A percentile compares a stretch with the other conserved stretches of the same genome.
Conservation (phyloP, 2,888 invertebrate genomes). For the Dryomyza anilis region DNA sequence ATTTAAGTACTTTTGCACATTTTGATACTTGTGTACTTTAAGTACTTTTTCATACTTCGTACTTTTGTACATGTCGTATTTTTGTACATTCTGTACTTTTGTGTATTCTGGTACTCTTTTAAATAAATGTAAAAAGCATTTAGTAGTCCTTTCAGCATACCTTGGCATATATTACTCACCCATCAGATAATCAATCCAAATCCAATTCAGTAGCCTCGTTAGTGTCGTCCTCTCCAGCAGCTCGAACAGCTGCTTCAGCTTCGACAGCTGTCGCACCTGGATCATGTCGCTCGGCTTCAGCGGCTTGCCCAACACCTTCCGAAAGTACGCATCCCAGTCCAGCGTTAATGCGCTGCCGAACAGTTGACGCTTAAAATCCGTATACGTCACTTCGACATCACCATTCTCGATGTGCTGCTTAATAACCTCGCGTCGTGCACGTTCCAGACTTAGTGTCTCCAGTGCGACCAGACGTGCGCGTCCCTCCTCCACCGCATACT, state of each 20-base stretch:
- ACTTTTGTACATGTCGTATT: no score
- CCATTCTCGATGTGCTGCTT: constrained; percentile 34
- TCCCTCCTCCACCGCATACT: constrained; percentile 47
- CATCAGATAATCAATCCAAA: constrained; percentile 57
- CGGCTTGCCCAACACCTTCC: constrained; percentile 48
- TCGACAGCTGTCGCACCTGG: constrained; percentile 46
- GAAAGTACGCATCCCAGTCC: constrained; percentile 56
- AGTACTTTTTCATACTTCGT: no score
- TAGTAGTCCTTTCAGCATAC: no score
- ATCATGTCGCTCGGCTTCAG: constrained; percentile 47
- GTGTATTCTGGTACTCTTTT: no score
- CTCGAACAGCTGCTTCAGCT: constrained; percentile 47
- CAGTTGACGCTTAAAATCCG: constrained; percentile 42
- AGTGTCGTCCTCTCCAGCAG: constrained; percentile 50
- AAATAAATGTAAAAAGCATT: no score
- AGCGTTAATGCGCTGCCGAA: constrained; percentile 40
- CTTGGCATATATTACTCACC: no score
- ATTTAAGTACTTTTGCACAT: no score
- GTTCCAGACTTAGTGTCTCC: constrained; percentile 54
- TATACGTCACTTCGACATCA: constrained; percentile 47
- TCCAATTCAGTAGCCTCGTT: constrained; percentile 51
- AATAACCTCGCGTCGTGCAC: constrained; percentile 49
- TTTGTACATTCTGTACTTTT: no score
- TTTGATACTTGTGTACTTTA: no score
- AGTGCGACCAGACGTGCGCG: constrained; percentile 51